Evolutionary conservation across 2,888 invertebrate species (phyloP).

Genomic region (Phrixothrix hirtus): DNA sequence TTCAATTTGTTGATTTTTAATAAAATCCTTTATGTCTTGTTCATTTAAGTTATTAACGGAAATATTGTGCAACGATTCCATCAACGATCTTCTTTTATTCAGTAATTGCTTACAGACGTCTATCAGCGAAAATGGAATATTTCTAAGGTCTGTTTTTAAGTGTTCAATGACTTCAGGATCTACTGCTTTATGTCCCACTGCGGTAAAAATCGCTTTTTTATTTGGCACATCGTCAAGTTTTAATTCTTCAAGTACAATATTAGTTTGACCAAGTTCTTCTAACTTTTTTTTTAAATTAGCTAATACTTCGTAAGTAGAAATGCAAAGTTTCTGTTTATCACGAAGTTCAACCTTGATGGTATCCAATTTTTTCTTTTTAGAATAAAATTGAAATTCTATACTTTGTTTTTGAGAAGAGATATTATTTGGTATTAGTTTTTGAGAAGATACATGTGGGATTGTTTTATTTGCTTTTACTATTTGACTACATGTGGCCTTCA

Average conservation of each 20-base stretch:
- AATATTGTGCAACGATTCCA: slow-evolving; percentile 45
- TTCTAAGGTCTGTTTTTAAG: slow-evolving; percentile 47
- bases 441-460: too few relatives aligned
- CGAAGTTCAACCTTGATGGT: slow-evolving; percentile 46
- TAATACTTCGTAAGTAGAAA: slow-evolving; percentile 49
- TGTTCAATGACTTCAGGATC: slow-evolving; percentile 37
- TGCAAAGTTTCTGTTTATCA: slow-evolving; percentile 48
- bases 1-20: slow-evolving; percentile 41
- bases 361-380: slow-evolving; percentile 48
- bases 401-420: slow-evolving; percentile 12
- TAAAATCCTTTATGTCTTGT: slow-evolving; percentile 38
- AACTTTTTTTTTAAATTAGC: slow-evolving; percentile 48
- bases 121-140: slow-evolving; percentile 46
- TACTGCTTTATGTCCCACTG: too few relatives aligned
- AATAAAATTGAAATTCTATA: slow-evolving; percentile 49
- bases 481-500: too few relatives aligned
- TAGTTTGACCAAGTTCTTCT: slow-evolving; percentile 42
- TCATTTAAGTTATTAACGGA: slow-evolving; percentile 41
- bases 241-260: not conserved
- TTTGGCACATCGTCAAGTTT: not conserved
- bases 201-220: not conserved
- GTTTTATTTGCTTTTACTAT: too few relatives aligned
- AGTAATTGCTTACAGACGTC: slow-evolving; percentile 48
- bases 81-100: slow-evolving; percentile 41
- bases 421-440: too few relatives aligned